Percentiles rank a stretch among this genome's conserved stretches.
Evolutionary conservation across 2,797 vertebrate species (phyloP).

Genomic region (Tapera naevia): DNA sequence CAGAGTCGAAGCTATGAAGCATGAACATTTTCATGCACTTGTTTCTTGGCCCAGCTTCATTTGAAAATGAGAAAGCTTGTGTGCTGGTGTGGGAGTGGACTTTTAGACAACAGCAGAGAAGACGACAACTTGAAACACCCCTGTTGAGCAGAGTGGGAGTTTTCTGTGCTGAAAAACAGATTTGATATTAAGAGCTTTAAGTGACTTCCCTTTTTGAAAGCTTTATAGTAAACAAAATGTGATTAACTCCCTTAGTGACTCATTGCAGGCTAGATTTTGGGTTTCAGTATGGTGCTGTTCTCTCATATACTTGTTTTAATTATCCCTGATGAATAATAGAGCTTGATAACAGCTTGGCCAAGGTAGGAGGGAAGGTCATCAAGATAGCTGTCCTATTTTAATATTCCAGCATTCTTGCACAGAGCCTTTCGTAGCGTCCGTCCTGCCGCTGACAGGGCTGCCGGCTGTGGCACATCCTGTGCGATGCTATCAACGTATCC

Average conservation of each 20-base stretch:
- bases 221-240: slow-evolving; percentile 48
- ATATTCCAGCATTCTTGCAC: neutral
- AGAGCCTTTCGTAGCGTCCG: neutral
- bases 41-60: neutral
- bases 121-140: neutral
- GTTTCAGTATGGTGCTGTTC: neutral
- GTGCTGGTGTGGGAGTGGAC: neutral
- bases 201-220: neutral
- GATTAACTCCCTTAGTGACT: slow-evolving; percentile 7
- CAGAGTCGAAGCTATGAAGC: neutral
- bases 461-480: slow-evolving; percentile 26
- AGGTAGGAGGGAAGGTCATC: slow-evolving; percentile 57
- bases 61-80: neutral
- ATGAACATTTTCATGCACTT: fast-evolving
- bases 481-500: slow-evolving; percentile 41
- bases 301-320: neutral
- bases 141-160: neutral
- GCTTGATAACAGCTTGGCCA: neutral
- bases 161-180: neutral
- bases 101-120: neutral
- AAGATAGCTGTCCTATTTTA: slow-evolving; percentile 13
- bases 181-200: neutral
- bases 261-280: neutral
- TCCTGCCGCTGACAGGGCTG: neutral
- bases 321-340: neutral